A percentile compares a stretch with the other conserved stretches of the same genome.
Evolutionary conservation across 2,113 vertebrate species (phyloP).

Genomic region (Coptodon bakossiorum): DNA sequence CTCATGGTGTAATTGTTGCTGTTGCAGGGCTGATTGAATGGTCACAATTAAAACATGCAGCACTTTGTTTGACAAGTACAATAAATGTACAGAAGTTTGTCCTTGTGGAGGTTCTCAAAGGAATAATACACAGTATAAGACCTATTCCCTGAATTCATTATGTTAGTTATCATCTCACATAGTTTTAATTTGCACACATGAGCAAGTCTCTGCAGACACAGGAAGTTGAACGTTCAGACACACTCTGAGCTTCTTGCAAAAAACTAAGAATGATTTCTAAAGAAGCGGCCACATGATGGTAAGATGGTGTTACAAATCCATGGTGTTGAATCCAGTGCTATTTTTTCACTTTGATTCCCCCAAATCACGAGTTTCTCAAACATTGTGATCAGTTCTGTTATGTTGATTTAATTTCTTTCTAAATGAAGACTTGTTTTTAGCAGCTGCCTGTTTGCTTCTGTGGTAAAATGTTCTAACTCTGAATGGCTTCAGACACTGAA

Average conservation of each 20-base stretch:
- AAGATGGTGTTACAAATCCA: background rate
- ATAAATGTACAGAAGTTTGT: background rate
- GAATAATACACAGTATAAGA: background rate
- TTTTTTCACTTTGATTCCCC: background rate
- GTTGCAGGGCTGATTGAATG: background rate
- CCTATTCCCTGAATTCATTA: constrained; percentile 7
- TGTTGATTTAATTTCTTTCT: background rate
- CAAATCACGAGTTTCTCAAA: background rate
- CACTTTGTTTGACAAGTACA: constrained; percentile 12
- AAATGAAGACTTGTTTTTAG: background rate
- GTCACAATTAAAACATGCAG: background rate
- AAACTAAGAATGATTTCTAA: background rate
- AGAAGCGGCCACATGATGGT: background rate
- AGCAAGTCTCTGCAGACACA: background rate
- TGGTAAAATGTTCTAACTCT: background rate
- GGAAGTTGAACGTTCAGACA: background rate
- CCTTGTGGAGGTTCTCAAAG: background rate
- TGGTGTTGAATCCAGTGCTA: background rate
- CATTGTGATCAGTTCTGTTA: background rate
- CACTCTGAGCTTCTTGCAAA: background rate
- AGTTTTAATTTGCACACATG: constrained; percentile 23
- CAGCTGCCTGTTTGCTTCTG: fast-evolving
- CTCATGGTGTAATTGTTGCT: background rate
- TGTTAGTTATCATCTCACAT: background rate
- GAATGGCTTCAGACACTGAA: background rate